A percentile compares a stretch with the other conserved stretches of the same genome.
Conservation (phyloP, 2,888 invertebrate genomes). For the Conchocele bisecta region DNA sequence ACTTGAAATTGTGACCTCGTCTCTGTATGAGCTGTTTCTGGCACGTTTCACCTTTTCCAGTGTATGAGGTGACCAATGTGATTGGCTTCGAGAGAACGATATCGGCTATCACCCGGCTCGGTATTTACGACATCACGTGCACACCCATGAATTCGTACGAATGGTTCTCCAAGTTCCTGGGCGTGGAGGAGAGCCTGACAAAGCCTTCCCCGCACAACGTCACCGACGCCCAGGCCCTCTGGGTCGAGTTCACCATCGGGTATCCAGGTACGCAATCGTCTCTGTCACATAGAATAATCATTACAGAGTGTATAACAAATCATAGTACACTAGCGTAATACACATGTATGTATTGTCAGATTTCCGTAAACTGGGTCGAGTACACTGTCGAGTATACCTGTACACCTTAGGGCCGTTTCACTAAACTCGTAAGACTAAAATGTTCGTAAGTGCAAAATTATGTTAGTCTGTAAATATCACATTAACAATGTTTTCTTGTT, state of each 20-base stretch:
- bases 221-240: constrained; percentile 60
- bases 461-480: no score
- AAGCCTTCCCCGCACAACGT: constrained; percentile 37
- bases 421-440: no score
- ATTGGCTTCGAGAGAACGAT: constrained; percentile 69
- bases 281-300: background rate
- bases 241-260: constrained; percentile 66
- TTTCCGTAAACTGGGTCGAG: no score
- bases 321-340: no score
- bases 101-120: constrained; percentile 66
- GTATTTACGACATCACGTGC: constrained; percentile 63
- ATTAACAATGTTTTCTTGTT: no score
- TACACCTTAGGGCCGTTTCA: no score
- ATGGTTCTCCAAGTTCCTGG: constrained; percentile 60
- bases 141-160: constrained; percentile 63
- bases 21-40: background rate
- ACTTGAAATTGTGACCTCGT: no score
- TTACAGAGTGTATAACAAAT: no score
- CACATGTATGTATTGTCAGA: no score
- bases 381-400: no score
- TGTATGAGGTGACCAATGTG: constrained; percentile 68
- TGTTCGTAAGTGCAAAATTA: no score
- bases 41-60: constrained; percentile 47
- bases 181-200: constrained; percentile 48
- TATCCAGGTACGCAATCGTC: constrained; percentile 53